phyloP scores from a whole-genome alignment of 2,888 invertebrate species.

The Arrhopalites spinosus region DNA sequence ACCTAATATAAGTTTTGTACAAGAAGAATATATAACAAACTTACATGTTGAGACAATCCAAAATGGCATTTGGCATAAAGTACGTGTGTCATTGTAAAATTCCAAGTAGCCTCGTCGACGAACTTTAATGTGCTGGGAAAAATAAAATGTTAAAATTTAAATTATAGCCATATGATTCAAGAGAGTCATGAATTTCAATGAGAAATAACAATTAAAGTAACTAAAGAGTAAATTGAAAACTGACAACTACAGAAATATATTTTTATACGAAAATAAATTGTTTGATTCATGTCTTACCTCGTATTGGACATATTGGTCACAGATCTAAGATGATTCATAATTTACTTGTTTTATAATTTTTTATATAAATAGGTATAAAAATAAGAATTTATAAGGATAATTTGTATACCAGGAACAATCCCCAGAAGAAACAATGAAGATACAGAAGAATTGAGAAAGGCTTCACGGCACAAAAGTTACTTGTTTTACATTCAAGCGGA shows the following conservation, averaged over 20 bases:
- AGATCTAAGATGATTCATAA: slow-evolving; percentile 60
- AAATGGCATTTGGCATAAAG: slow-evolving; percentile 67
- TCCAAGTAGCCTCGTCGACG: slow-evolving; percentile 71
- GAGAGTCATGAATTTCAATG: too few relatives aligned
- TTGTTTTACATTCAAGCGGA: slow-evolving; percentile 36
- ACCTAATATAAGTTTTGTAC: too few relatives aligned
- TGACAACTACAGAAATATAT: too few relatives aligned
- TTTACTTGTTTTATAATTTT: neutral
- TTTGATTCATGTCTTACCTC: too few relatives aligned
- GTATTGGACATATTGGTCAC: slow-evolving; percentile 66
- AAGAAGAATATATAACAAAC: too few relatives aligned
- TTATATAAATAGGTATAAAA: slow-evolving; percentile 51
- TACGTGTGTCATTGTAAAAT: slow-evolving; percentile 64
- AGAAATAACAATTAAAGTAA: too few relatives aligned
- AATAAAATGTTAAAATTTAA: too few relatives aligned
- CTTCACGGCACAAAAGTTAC: slow-evolving; percentile 50
- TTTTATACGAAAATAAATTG: too few relatives aligned
- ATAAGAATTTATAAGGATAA: too few relatives aligned
- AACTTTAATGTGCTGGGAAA: slow-evolving; percentile 68
- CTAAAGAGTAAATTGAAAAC: too few relatives aligned
- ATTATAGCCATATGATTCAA: too few relatives aligned
- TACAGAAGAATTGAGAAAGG: slow-evolving; percentile 68
- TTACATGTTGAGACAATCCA: slow-evolving; percentile 64
- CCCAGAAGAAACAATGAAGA: slow-evolving; percentile 66
- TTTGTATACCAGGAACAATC: slow-evolving; percentile 66